Evolutionary conservation across 2,797 vertebrate species (phyloP).

Genomic region (Lagorchestes hirsutus): DNA sequence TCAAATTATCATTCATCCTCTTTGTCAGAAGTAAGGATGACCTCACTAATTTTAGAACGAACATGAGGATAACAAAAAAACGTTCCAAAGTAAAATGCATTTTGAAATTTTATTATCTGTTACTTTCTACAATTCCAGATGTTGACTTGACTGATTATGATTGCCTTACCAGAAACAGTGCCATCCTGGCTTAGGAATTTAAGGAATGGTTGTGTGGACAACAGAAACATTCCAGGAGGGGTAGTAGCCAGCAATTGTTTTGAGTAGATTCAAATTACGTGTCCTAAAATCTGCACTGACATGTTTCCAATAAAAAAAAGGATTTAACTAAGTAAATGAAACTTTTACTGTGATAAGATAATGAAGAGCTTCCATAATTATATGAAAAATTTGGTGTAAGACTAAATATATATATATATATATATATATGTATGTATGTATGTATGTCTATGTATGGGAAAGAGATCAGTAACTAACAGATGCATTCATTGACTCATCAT

Average conservation of each 20-base stretch:
- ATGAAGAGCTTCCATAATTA: background rate
- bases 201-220: background rate
- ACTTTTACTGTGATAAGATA: conserved; percentile 29
- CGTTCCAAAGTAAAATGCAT: conserved; percentile 20
- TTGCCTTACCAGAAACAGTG: background rate
- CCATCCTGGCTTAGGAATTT: background rate
- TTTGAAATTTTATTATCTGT: conserved; percentile 48
- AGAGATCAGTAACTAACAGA: background rate
- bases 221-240: background rate
- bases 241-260: background rate
- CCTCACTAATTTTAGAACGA: conserved; percentile 27
- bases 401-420: background rate
- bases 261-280: background rate
- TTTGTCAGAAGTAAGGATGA: conserved; percentile 16
- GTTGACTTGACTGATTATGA: conserved; percentile 36
- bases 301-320: conserved; percentile 32
- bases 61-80: conserved; percentile 5
- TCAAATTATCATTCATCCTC: conserved; percentile 2
- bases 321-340: background rate
- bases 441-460: background rate
- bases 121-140: conserved; percentile 35
- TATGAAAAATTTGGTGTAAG: conserved; percentile 11
- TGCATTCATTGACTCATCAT: conserved; percentile 10
- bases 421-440: too few species aligned
- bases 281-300: background rate